phyloP scores from a whole-genome alignment of 2,113 vertebrate species.

The Lasiurus cinereus region DNA sequence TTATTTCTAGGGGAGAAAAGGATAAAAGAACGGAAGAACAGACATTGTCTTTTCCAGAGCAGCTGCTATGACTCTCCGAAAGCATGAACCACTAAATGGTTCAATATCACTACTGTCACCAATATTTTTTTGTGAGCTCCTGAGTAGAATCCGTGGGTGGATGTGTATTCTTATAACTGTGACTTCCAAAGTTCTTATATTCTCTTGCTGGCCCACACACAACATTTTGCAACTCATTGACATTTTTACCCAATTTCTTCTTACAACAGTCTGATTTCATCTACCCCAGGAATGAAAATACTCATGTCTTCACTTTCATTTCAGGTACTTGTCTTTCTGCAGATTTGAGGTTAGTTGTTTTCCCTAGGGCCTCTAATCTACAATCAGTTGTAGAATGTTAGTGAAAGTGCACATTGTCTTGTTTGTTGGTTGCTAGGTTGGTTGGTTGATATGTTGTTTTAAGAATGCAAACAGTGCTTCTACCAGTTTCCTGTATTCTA shows the following conservation, averaged over 20 bases:
- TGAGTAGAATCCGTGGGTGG: background rate
- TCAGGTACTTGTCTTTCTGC: background rate
- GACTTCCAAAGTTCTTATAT: background rate
- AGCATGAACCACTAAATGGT: background rate
- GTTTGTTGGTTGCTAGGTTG: background rate
- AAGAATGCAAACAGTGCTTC: background rate
- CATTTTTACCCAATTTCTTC: background rate
- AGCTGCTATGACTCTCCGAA: background rate
- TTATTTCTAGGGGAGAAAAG: background rate
- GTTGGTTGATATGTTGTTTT: background rate
- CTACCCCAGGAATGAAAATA: background rate
- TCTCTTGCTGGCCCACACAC: background rate
- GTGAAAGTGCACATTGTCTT: background rate
- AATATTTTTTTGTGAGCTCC: background rate
- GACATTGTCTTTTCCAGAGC: background rate
- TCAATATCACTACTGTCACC: background rate
- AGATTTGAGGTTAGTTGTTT: background rate
- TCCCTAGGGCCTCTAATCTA: background rate
- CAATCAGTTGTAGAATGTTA: background rate
- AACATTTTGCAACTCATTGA: background rate
- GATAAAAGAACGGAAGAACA: background rate
- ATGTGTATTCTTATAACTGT: background rate
- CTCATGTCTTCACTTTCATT: background rate
- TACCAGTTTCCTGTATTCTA: background rate
- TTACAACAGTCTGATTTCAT: background rate